Evolutionary conservation across 2,113 vertebrate genomes (phyloP), one percentile per base, ranked within the genome.

Genomic region (Isichthys henryi): DNA sequence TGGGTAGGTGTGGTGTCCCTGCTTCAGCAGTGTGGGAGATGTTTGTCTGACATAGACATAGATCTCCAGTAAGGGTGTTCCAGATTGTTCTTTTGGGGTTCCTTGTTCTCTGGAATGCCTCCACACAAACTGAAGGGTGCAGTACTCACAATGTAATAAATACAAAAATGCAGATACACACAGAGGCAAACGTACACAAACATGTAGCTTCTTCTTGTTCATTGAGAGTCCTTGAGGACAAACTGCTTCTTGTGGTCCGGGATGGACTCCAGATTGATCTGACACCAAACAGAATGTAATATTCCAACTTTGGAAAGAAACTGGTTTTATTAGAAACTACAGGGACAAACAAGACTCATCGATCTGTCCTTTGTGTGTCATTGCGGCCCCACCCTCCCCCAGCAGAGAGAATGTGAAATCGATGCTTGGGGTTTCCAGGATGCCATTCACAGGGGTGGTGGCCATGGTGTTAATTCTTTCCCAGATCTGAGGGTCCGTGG

Each of bases 301-400:
- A 45, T 52, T 66, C 13, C 48, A 46, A 83, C 27, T 58, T 21
- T 62, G 53, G 53, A 21, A 50, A 87, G 27, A 53, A 15, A 74
- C 17, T 39, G 46, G 45, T 58, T 62, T 62, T 39, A 85, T 85
- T 31, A 5, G 52, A 49, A 23, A 23, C 50, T 84, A 3, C 50
- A 23, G 43, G 77, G 39, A 43, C 39, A 46, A 56, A 35, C 49
- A 27, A 62, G 11, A 23, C 35, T 7, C 31, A 62, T 49, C 13
- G 80, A 89, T 89, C 88, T 52, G 39, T 83, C 88, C 74, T 88
- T 88, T 17, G 11, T 56, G 21, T 84, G 80, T 85, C 77, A 84
- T 48, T 84, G 49, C 2, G 43, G 43, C 39, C 74, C 77, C 0
- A 0, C 43, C 52, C 39, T 35, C 43, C 39, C 56, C 11, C 39